Evolutionary conservation across 2,888 invertebrate genomes (phyloP).

Genomic region (Margaritifera margaritifera): DNA sequence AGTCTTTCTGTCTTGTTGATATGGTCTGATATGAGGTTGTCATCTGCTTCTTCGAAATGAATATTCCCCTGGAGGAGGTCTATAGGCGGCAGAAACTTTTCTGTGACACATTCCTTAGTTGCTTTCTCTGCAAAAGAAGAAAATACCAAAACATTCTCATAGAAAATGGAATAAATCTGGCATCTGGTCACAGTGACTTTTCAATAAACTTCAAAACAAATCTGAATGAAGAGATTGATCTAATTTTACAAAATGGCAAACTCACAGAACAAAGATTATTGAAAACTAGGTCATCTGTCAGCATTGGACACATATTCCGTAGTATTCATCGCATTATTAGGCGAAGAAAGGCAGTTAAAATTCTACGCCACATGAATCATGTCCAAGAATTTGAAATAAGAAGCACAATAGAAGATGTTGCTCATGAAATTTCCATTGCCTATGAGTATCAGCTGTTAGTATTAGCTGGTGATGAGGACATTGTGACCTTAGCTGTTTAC

Average conservation of each 20-base stretch:
- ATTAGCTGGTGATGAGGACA: conserved; percentile 30
- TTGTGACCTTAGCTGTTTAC: conserved; percentile 34
- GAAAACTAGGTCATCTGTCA: conserved; percentile 1
- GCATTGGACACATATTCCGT: conserved; percentile 11
- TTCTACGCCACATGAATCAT: conserved; percentile 32
- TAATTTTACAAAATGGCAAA: conserved; percentile 30
- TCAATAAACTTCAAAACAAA: conserved; percentile 4
- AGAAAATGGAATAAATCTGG: conserved; percentile 32
- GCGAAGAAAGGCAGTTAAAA: conserved; percentile 34
- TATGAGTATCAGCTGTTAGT: conserved; percentile 47
- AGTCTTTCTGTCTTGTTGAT: too few relatives aligned
- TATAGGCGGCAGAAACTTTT: conserved; percentile 24
- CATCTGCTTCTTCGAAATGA: too few relatives aligned
- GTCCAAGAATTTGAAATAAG: conserved; percentile 29
- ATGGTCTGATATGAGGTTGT: too few relatives aligned
- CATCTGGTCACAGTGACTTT: conserved; percentile 7
- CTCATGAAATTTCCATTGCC: conserved; percentile 30
- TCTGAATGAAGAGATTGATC: conserved; percentile 42
- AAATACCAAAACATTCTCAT: conserved; percentile 39
- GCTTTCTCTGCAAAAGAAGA: conserved; percentile 34
- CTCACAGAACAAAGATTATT: conserved; percentile 15
- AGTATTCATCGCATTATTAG: conserved; percentile 29
- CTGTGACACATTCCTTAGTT: conserved; percentile 20
- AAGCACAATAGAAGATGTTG: conserved; percentile 25
- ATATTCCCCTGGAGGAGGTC: conserved; percentile 3